Evolutionary conservation across 2,888 invertebrate species (phyloP), one percentile per base, ranked within the genome.

Genomic region (Monochamus alternatus): DNA sequence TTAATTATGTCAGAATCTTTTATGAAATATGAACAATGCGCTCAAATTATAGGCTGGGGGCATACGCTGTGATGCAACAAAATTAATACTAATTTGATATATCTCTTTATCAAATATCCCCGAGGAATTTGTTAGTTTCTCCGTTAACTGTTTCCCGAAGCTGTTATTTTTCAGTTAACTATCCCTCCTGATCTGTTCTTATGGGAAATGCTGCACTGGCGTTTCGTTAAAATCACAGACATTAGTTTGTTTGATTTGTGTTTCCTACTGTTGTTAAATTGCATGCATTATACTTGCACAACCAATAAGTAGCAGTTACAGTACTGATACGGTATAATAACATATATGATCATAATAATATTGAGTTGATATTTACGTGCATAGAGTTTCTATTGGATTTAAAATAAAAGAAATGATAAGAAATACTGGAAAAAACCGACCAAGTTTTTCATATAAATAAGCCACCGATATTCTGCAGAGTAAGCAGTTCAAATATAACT

Each of bases 1-100:
- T 81, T 81, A 82, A 83, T 83, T 83, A 83, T 83, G 82, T 81
- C 82, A 80, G 77, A 78, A 81, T 75, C 80, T 77, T 81, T 81
- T 82, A 80, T 77, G 76, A 76, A 76, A 76, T 75, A 72, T 74
- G 73, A 74, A 72, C 68, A 72, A 76, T 14, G 55, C 22, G 38
- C 63, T 73, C 14, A 73, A 75, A 77, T 73, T 73, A 73, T 72
- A 73, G 75, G 65, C 60, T 69, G 5, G 7, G 31, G 67, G 31
- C 60, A 30, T 66, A 58, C 67, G 30, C 65, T 55, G 32, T 73
- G 73, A 67, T 44, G 74, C 59, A 75, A 75, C 44, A 64, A 70
- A 59, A 67, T 69, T 74, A 63, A 55, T 63, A 32, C 59, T 68
- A 73, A 73, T 73, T 67, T 66, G 62, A 58, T 4, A 73, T 70